Conservation (phyloP, 1,140 invertebrate species). For the Temnothorax longispinosus region DNA sequence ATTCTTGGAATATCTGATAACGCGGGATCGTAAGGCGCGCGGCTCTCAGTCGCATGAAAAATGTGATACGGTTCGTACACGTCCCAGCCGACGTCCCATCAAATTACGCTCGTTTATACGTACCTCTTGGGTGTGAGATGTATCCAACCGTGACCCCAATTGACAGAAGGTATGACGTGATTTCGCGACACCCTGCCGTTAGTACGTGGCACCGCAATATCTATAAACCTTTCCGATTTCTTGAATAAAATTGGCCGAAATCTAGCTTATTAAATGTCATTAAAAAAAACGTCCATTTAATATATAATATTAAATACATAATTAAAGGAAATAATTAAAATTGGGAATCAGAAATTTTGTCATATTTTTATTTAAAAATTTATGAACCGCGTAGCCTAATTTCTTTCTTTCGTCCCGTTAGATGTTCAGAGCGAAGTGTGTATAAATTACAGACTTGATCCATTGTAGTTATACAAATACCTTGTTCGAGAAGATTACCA, state of each 20-base stretch:
- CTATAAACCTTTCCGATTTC: not conserved
- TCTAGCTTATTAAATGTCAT: too few species aligned
- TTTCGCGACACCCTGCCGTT: slow-evolving; percentile 16
- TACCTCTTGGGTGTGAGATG: slow-evolving; percentile 9
- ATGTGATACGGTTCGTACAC: slow-evolving; percentile 47
- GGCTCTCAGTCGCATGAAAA: slow-evolving; percentile 68
- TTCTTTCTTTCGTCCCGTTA: not conserved
- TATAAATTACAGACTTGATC: not conserved
- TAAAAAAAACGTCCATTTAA: not conserved
- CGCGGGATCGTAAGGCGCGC: slow-evolving; percentile 42
- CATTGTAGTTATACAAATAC: not conserved
- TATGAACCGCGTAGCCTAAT: not conserved
- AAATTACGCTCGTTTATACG: slow-evolving; percentile 30
- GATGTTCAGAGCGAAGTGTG: not conserved
- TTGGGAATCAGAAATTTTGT: too few species aligned
- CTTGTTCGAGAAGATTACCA: not conserved
- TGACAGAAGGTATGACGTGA: slow-evolving; percentile 58
- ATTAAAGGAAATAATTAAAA: not conserved
- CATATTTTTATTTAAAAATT: not conserved
- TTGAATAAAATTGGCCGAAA: not conserved
- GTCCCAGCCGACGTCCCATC: not conserved
- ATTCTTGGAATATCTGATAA: slow-evolving; percentile 77
- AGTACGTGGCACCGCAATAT: not conserved
- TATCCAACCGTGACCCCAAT: slow-evolving; percentile 44
- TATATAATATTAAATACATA: not conserved